phyloP scores from a whole-genome alignment of 2,113 vertebrate species.

The Rhynchomys soricoides region DNA sequence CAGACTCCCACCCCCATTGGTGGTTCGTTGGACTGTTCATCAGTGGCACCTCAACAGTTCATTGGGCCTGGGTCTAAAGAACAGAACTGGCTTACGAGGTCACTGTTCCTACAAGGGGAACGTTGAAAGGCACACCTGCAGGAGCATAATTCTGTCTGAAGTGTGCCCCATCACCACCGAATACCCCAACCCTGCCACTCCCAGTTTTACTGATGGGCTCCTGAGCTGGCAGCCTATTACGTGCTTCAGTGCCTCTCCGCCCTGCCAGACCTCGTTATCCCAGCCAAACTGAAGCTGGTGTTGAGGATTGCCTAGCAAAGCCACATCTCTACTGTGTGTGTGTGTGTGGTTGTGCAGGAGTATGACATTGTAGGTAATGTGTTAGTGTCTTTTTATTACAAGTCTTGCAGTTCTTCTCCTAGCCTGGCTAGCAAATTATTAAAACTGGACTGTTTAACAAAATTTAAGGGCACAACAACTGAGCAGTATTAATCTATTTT shows the following conservation, averaged over 20 bases:
- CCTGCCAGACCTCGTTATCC: not conserved
- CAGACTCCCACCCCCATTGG: not conserved
- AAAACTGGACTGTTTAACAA: too few species aligned
- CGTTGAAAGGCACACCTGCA: not conserved
- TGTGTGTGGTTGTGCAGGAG: too few species aligned
- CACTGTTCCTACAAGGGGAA: not conserved
- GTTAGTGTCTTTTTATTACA: too few species aligned
- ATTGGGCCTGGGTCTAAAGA: not conserved
- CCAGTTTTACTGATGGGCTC: not conserved
- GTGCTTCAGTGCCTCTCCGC: not conserved
- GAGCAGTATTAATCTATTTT: too few species aligned
- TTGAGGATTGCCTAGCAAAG: not conserved
- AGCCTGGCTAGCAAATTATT: too few species aligned
- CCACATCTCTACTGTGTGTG: not conserved
- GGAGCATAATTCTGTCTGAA: not conserved
- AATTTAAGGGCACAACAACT: too few species aligned
- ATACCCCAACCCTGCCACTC: not conserved
- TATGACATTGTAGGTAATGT: too few species aligned
- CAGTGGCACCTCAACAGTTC: not conserved
- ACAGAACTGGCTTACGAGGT: not conserved
- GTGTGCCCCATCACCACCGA: not conserved
- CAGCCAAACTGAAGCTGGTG: not conserved
- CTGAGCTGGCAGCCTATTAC: not conserved
- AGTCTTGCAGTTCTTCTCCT: too few species aligned
- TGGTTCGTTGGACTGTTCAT: not conserved